Evolutionary conservation across 2,113 vertebrate genomes (phyloP), one percentile per base, ranked within the genome.

Genomic region (rabbit (Oryctolagus cuniculus)): DNA sequence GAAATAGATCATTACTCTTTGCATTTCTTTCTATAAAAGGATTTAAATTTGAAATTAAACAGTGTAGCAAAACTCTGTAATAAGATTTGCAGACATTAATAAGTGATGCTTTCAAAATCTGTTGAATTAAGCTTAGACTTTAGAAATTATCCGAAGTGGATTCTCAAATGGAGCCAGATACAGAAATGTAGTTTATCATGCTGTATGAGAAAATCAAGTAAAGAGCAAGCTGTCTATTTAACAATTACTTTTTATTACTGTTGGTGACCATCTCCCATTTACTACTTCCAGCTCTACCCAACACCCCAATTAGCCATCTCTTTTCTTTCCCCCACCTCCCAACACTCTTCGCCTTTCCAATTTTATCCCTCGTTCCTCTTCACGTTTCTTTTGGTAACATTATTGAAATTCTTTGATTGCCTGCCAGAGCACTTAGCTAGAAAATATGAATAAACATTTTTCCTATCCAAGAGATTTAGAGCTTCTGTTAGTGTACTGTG

Each of bases 21-120:
- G 17, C 15, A 70, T 38, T 51, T 87, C 11, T 95, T 94, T 67
- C 49, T 81, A 29, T 58, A 36, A 78, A 85, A 55, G 38, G 69
- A 78, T 91, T 93, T 94, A 78, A 82, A 91, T 93, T 88, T 78
- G 10, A 87, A 90, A 86, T 89, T 38, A n/a, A 53, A 6, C n/a
- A n/a, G 8, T 55, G 34, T 38, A 69, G 38, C 66, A 90, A 91
- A 93, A 79, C 55, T 51, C 34, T 89, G 84, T 78, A 94, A 69
- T 64, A 89, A 58, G 58, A 95, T 87, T 89, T 95, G 3, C 9
- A 58, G 66, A 82, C 49, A 55, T 96, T 63, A 93, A 49, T 86
- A 89, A 91, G 51, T 89, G 69, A 94, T 81, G 38, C 25, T 73
- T 89, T 89, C 64, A 87, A 74, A 89, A 91, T 78, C 66, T 73